Evolutionary conservation across 2,888 invertebrate genomes (phyloP), one percentile per base, ranked within the genome.

Genomic region (Lasioglossum malachurum): DNA sequence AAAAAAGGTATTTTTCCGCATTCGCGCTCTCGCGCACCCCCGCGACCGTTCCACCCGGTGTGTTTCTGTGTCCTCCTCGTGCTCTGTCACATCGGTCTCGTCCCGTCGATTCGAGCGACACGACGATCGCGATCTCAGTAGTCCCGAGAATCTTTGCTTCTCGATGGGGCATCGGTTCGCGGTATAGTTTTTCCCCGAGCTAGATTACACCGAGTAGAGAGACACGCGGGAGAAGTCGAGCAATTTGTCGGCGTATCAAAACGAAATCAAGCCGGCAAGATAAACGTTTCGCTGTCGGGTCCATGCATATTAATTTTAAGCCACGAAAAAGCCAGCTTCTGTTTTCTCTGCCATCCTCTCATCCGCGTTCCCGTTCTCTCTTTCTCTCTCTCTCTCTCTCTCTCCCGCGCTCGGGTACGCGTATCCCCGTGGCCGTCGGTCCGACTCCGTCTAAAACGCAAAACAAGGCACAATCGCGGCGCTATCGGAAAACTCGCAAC

Each of bases 221-320:
- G 78, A 83, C 84, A 69, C 35, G 85, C 23, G 85, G 88, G 64
- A 83, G 75, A 78, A 80, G 83, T 83, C 88, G 87, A 84, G 91
- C 93, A 92, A 94, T 94, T 94, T 94, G 95, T 95, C 94, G 93
- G 92, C 93, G 92, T 94, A 95, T 95, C 95, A 94, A 95, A 94
- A 94, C 93, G 94, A 94, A 95, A 95, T 94, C 94, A 94, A 94
- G 93, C 94, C 89, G 88, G 94, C 94, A 94, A 94, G 94, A 95
- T 94, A 95, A 95, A 95, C 95, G 94, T 93, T 94, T 93, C 92
- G 91, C 93, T 91, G 93, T 92, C 92, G 90, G 92, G 88, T 92
- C 94, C 94, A 95, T 95, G 95, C 95, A 95, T 95, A 95, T 95
- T 95, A 95, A 95, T 95, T 95, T 94, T 94, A 94, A 95, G 94